Conservation (phyloP, 2,797 vertebrate species). For the Coilia nasus region DNA sequence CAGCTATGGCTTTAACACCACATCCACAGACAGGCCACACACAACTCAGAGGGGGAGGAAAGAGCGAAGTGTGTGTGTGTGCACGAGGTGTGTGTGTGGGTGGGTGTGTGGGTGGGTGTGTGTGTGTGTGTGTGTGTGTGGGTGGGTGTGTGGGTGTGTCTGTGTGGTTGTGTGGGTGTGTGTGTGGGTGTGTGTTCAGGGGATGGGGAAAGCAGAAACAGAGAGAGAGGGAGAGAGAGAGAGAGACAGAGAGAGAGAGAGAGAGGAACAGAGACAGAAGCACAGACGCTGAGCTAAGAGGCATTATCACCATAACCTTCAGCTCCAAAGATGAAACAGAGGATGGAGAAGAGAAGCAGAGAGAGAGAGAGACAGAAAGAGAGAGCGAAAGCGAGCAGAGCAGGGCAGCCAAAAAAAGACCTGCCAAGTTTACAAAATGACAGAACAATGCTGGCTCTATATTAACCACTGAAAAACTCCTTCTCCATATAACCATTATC, state of each 20-base stretch:
- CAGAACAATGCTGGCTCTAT: too few species aligned
- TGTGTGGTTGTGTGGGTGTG: not conserved
- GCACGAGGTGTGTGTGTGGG: not conserved
- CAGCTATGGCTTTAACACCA: not conserved
- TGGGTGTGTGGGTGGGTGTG: not conserved
- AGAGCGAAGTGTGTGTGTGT: not conserved
- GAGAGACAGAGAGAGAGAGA: not conserved
- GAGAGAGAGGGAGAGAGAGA: too few species aligned
- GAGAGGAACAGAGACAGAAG: not conserved
- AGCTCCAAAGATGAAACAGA: too few species aligned
- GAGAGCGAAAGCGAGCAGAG: too few species aligned
- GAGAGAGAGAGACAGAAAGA: not conserved
- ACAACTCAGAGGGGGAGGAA: not conserved
- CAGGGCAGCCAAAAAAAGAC: too few species aligned
- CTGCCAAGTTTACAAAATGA: too few species aligned
- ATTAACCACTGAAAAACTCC: too few species aligned
- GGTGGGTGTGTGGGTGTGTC: not conserved
- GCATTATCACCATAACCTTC: too few species aligned
- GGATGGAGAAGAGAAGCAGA: too few species aligned
- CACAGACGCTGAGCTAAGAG: not conserved
- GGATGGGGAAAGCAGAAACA: not conserved
- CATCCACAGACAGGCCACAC: not conserved
- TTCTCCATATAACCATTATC: too few species aligned
- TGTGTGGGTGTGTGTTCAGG: not conserved
- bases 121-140: not conserved